These are phyloP conservation scores for western clawed frog (Xenopus tropicalis) DNA, from an alignment of 2,113 vertebrate species.

Conservation along the genomic window UCB_Xtro_10.0 CM004450.2:114898001-114898500, in stretches of 20 bases:
- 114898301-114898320: slow-evolving; percentile 58
- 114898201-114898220: no score
- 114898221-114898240: neutral
- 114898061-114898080: no score
- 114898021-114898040: no score
- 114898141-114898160: no score
- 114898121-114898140: no score
- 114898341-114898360: slow-evolving; percentile 55
- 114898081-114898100: no score
- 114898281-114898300: slow-evolving; percentile 62
- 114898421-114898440: slow-evolving; percentile 75
- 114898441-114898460: slow-evolving; percentile 74
- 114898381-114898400: slow-evolving; percentile 72
- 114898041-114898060: no score
- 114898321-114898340: slow-evolving; percentile 45
- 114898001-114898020: no score
- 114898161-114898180: no score
- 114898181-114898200: no score
- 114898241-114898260: slow-evolving; percentile 60
- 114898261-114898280: slow-evolving; percentile 43
- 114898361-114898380: slow-evolving; percentile 65
- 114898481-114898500: slow-evolving; percentile 70
- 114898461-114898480: slow-evolving; percentile 69
- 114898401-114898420: slow-evolving; percentile 80
- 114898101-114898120: no score